phyloP scores from a whole-genome alignment of 1,140 invertebrate genomes.

The Macrobrachium nipponense region DNA sequence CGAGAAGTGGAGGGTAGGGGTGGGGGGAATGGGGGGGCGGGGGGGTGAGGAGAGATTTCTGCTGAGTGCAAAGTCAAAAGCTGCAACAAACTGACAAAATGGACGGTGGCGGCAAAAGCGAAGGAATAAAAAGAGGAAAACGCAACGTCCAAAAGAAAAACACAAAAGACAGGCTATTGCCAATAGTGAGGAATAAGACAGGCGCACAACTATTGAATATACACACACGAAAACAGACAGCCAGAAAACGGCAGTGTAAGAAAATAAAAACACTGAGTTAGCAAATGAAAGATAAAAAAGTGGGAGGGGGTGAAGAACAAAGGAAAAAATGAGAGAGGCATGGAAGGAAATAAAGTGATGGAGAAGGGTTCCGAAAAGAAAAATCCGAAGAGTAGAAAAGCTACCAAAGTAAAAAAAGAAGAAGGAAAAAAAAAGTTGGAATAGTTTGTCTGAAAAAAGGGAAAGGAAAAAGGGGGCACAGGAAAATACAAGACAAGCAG shows the following conservation, averaged over 20 bases:
- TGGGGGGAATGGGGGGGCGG: no score
- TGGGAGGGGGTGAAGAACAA: neutral
- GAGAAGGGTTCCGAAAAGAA: neutral
- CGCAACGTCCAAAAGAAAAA: neutral
- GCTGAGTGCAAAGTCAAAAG: neutral
- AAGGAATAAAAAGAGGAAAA: slow-evolving; percentile 11
- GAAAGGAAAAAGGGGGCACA: neutral
- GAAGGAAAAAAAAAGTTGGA: neutral
- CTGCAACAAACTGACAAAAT: neutral
- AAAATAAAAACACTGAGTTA: neutral
- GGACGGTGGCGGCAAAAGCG: neutral
- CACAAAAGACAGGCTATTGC: no score
- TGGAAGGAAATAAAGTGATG: neutral
- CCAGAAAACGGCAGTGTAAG: neutral
- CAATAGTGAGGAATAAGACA: neutral
- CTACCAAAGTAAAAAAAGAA: neutral
- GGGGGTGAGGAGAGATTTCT: no score
- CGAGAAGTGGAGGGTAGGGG: no score
- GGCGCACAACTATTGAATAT: neutral
- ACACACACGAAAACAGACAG: no score
- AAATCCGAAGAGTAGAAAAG: neutral
- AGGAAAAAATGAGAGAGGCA: neutral
- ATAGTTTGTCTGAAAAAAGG: neutral
- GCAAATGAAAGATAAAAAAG: neutral
- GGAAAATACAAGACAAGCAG: slow-evolving; percentile 30